Evolutionary conservation across 2,888 invertebrate species (phyloP).

Genomic region (Cecidostiba fungosa): DNA sequence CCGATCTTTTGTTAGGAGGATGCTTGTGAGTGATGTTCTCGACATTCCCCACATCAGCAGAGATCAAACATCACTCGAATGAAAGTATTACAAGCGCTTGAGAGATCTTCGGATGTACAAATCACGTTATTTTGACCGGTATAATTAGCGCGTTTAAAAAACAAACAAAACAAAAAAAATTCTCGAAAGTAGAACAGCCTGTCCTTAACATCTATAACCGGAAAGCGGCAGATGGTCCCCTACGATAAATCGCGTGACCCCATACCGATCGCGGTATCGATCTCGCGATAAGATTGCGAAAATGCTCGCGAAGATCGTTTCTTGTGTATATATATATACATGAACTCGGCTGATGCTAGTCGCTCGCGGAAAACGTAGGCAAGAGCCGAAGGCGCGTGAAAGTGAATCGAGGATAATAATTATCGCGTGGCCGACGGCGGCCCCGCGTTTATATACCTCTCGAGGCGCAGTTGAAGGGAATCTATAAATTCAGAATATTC

Average conservation of each 20-base stretch:
- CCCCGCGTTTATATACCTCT: conserved; percentile 4
- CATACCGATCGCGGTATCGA: conserved; percentile 32
- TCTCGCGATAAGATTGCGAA: conserved; percentile 38
- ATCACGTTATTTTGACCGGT: neutral
- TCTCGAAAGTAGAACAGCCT: conserved; percentile 23
- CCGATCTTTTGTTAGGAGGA: neutral
- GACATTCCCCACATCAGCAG: neutral
- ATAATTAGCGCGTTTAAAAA: neutral
- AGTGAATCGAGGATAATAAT: conserved; percentile 63
- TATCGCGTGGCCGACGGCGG: conserved; percentile 46
- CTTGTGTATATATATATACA: neutral
- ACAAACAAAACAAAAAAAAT: neutral
- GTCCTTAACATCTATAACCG: conserved; percentile 53
- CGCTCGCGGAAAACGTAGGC: conserved; percentile 24
- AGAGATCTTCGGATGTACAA: neutral
- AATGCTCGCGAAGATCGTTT: conserved; percentile 37
- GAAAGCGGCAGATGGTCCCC: conserved; percentile 4
- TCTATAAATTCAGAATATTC: conserved; percentile 54
- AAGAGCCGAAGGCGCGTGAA: conserved; percentile 56
- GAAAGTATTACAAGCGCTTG: neutral
- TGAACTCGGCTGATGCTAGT: neutral
- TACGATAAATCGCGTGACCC: neutral
- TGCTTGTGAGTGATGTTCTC: conserved; percentile 19
- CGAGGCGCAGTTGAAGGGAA: neutral
- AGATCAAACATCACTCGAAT: neutral